phyloP scores from a whole-genome alignment of 2,113 vertebrate genomes.

The Crotalus tigris region DNA sequence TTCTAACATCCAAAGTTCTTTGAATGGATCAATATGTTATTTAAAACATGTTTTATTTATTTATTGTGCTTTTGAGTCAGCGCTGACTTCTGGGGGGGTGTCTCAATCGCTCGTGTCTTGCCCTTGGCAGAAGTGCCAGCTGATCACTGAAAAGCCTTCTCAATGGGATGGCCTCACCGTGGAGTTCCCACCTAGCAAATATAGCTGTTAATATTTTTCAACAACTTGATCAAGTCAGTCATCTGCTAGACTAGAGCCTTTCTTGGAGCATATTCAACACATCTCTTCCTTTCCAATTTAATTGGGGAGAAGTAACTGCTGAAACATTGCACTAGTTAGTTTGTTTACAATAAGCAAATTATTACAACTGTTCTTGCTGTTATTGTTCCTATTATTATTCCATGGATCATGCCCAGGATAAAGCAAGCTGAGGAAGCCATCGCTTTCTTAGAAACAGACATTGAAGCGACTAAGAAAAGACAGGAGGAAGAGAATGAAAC shows the following conservation, averaged over 20 bases:
- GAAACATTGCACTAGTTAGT: not conserved
- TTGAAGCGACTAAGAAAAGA: slow-evolving; percentile 26
- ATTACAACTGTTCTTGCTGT: not conserved
- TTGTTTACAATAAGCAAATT: not conserved
- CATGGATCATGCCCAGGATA: slow-evolving; percentile 1
- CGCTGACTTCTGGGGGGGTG: not conserved
- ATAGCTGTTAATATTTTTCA: not conserved
- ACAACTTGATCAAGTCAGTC: not conserved
- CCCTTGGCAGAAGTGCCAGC: not conserved
- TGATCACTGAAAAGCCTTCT: not conserved
- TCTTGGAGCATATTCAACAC: not conserved
- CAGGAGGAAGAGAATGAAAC: accelerated
- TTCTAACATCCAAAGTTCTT: not conserved
- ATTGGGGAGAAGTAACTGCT: not conserved
- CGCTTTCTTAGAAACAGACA: slow-evolving; percentile 12
- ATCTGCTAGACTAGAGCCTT: not conserved
- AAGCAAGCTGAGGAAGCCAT: slow-evolving; percentile 32
- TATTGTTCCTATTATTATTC: not conserved
- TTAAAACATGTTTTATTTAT: not conserved
- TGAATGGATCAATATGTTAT: not conserved
- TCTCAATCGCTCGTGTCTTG: not conserved
- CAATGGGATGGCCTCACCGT: not conserved
- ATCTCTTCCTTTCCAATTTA: not conserved
- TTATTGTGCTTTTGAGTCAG: not conserved
- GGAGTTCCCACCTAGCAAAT: not conserved